These are phyloP conservation scores for Leptarthrus brevirostris DNA, from an alignment of 2,888 invertebrate genomes.

Conservation along the genomic window DNA sequence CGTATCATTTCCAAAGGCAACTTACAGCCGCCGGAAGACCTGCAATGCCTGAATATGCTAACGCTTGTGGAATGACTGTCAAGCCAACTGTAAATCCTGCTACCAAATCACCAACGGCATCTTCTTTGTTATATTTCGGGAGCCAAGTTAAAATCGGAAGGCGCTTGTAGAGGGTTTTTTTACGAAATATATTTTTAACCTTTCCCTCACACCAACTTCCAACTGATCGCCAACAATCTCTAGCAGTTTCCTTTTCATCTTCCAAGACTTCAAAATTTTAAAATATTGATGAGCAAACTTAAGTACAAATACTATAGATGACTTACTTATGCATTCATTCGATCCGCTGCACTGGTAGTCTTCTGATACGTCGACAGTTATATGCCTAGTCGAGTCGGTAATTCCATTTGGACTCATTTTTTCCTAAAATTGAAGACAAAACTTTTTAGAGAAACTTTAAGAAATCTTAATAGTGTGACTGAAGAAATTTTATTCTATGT, in stretches of 20 bases:
- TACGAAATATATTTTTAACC: conserved; percentile 71
- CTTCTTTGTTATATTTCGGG: conserved; percentile 78
- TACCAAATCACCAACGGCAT: conserved; percentile 86
- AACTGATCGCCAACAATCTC: conserved; percentile 56
- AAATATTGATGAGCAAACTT: too few relatives aligned
- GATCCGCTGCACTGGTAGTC: conserved; percentile 63
- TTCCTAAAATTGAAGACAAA: too few relatives aligned
- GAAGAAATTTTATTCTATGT: too few relatives aligned
- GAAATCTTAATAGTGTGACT: too few relatives aligned
- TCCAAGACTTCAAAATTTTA: too few relatives aligned
- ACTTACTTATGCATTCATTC: conserved; percentile 57
- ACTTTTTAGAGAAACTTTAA: too few relatives aligned
- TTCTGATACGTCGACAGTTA: conserved; percentile 64
- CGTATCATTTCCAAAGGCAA: conserved; percentile 38
- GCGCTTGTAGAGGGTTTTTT: conserved; percentile 79
- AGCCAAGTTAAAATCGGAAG: conserved; percentile 83
- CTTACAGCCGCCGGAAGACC: conserved; percentile 77
- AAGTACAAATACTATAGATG: too few relatives aligned
- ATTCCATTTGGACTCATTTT: background rate
- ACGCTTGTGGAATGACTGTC: conserved; percentile 78
- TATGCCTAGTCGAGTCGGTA: conserved; percentile 57
- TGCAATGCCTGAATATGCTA: conserved; percentile 85
- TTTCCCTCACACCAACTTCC: conserved; percentile 61
- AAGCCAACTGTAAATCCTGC: conserved; percentile 90
- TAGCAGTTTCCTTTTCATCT: conserved; percentile 56